Percentiles rank a stretch among this genome's conserved stretches.
These are phyloP conservation scores for Campodea augens DNA, from an alignment of 1,140 invertebrate genomes.

Conservation along the genomic window DNA sequence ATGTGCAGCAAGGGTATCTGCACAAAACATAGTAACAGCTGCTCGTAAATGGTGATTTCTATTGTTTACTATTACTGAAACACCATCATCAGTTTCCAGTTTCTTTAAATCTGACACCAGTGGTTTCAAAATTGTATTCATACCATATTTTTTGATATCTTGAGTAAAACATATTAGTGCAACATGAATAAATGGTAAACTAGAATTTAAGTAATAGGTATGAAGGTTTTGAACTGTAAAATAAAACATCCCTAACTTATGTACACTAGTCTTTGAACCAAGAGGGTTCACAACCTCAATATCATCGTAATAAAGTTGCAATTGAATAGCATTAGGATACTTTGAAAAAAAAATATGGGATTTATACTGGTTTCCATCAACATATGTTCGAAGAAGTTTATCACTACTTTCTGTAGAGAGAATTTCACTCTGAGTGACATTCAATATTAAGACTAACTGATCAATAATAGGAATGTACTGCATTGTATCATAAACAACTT, in stretches of 20 bases:
- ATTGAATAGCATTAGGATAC: conserved; percentile 5
- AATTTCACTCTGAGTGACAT: not conserved
- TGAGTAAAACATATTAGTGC: not conserved
- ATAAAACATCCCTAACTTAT: conserved; percentile 5
- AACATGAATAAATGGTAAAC: conserved; percentile 4
- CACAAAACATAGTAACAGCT: not conserved
- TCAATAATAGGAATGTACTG: not conserved
- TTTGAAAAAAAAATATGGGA: not conserved
- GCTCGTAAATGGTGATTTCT: not conserved
- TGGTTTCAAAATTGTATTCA: not conserved
- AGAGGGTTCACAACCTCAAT: conserved; percentile 3
- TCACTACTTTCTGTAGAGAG: not conserved
- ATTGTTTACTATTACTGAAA: not conserved
- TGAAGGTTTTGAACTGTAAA: conserved; percentile 2
- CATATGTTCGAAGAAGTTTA: not conserved
- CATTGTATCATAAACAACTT: not conserved
- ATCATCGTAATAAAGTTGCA: conserved; percentile 5
- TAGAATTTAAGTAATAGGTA: not conserved
- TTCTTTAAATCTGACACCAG: conserved; percentile 1
- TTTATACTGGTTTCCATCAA: not conserved
- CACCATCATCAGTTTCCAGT: conserved; percentile 1
- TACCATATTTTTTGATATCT: not conserved
- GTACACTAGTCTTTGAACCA: not conserved
- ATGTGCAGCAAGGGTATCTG: not conserved
- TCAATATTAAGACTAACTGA: not conserved